These are phyloP conservation scores for Cotesia vestalis DNA, from an alignment of 1,140 invertebrate genomes.

Conservation along the genomic window DNA sequence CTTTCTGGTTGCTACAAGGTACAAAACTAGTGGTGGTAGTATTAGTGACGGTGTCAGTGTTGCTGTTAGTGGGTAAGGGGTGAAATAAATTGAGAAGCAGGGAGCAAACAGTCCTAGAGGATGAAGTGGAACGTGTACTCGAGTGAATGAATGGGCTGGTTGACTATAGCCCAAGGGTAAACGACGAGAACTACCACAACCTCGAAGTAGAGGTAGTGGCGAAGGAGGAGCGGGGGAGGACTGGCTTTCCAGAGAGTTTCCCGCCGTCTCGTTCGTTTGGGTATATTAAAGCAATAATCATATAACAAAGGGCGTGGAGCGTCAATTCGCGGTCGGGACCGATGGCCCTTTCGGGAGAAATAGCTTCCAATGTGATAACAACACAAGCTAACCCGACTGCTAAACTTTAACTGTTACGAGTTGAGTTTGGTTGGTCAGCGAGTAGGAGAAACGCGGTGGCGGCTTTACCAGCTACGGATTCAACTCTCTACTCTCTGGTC, in stretches of 20 bases:
- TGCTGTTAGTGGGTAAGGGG: conserved; percentile 11
- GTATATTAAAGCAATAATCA: conserved; percentile 61
- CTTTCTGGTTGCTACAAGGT: not conserved
- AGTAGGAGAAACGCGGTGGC: not conserved
- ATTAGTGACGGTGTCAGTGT: not conserved
- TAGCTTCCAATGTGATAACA: conserved; percentile 41
- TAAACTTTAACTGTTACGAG: conserved; percentile 14
- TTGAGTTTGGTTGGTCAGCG: conserved; percentile 3
- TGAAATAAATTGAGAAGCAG: conserved; percentile 36
- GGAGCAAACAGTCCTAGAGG: conserved; percentile 38
- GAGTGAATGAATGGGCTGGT: conserved; percentile 42
- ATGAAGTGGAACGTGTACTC: conserved; percentile 39
- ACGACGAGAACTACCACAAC: conserved; percentile 16
- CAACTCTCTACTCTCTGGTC: no score
- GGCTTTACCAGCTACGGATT: no score
- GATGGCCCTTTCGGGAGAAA: conserved; percentile 59
- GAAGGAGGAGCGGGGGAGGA: conserved; percentile 25
- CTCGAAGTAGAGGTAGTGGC: no score
- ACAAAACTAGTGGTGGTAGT: no score
- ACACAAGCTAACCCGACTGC: not conserved
- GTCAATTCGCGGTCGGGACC: conserved; percentile 47
- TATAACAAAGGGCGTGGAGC: conserved; percentile 57
- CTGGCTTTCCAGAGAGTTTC: conserved; percentile 30
- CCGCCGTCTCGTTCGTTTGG: conserved; percentile 31
- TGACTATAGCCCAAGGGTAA: conserved; percentile 39